phyloP scores from a whole-genome alignment of 2,113 vertebrate genomes.

The Cercocebus atys region DNA sequence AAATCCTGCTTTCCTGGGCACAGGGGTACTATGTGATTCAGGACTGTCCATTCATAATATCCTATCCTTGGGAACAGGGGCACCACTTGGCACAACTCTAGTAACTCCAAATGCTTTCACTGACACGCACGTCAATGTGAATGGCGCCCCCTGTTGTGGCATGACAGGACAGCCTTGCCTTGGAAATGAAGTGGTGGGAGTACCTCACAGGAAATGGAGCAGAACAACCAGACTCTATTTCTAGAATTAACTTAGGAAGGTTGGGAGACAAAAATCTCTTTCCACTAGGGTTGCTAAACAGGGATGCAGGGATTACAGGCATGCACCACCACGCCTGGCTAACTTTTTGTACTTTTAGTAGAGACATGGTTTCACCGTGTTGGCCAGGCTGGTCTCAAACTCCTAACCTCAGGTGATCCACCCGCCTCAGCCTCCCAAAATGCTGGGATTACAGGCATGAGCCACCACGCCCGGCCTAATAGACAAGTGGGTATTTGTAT shows the following conservation, averaged over 20 bases:
- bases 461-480: not conserved
- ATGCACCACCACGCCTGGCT: too few relatives aligned
- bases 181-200: not conserved
- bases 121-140: not conserved
- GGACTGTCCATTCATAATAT: not conserved
- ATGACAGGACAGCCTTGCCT: not conserved
- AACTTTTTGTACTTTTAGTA: too few relatives aligned
- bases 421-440: too few relatives aligned
- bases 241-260: not conserved
- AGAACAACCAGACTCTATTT: not conserved
- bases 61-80: not conserved
- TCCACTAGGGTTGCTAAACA: not conserved
- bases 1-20: not conserved
- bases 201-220: accelerated
- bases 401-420: too few relatives aligned
- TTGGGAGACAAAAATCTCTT: not conserved
- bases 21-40: not conserved
- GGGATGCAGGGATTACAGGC: not conserved
- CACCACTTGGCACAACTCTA: not conserved
- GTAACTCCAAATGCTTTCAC: not conserved
- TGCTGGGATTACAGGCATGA: too few relatives aligned
- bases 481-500: not conserved
- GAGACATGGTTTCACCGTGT: too few relatives aligned
- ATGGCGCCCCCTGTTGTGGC: not conserved
- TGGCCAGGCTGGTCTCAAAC: too few relatives aligned